Evolutionary conservation across 2,888 invertebrate genomes (phyloP).

Genomic region (Lomographa bimaculata): DNA sequence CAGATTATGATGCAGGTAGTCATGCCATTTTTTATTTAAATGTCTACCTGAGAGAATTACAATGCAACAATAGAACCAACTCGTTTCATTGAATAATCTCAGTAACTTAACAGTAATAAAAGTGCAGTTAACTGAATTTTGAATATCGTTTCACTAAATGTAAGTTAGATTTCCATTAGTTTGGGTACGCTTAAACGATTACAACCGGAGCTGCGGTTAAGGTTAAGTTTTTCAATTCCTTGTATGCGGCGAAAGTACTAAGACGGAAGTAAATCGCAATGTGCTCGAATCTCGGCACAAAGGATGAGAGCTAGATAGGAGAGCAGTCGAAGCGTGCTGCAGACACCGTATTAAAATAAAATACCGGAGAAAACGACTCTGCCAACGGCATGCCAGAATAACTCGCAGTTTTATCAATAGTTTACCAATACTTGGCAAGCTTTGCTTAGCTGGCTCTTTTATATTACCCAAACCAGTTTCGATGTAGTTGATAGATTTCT

Average conservation of each 20-base stretch:
- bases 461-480: slow-evolving; percentile 4
- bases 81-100: slow-evolving; percentile 5
- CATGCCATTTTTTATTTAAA: slow-evolving; percentile 15
- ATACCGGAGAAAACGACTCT: slow-evolving; percentile 38
- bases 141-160: slow-evolving; percentile 1
- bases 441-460: slow-evolving; percentile 3
- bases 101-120: slow-evolving; percentile 7
- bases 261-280: slow-evolving; percentile 52
- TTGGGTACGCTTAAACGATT: slow-evolving; percentile 6
- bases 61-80: slow-evolving; percentile 10
- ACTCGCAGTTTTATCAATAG: slow-evolving; percentile 11
- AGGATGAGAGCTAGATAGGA: slow-evolving; percentile 46
- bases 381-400: slow-evolving; percentile 7
- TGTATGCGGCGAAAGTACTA: slow-evolving; percentile 52
- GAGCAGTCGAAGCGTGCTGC: slow-evolving; percentile 53
- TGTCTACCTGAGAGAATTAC: slow-evolving; percentile 14
- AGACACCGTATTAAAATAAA: slow-evolving; percentile 65
- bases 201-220: slow-evolving; percentile 24
- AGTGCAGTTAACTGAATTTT: slow-evolving; percentile 1
- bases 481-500: too few relatives aligned
- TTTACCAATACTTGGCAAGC: slow-evolving; percentile 10
- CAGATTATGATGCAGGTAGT: slow-evolving; percentile 13
- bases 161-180: slow-evolving; percentile 4
- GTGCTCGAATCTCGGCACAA: slow-evolving; percentile 54
- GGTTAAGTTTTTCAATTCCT: slow-evolving; percentile 49